A percentile compares a stretch with the other conserved stretches of the same genome.
phyloP scores from a whole-genome alignment of 2,797 vertebrate species.

The Chromis chromis region DNA sequence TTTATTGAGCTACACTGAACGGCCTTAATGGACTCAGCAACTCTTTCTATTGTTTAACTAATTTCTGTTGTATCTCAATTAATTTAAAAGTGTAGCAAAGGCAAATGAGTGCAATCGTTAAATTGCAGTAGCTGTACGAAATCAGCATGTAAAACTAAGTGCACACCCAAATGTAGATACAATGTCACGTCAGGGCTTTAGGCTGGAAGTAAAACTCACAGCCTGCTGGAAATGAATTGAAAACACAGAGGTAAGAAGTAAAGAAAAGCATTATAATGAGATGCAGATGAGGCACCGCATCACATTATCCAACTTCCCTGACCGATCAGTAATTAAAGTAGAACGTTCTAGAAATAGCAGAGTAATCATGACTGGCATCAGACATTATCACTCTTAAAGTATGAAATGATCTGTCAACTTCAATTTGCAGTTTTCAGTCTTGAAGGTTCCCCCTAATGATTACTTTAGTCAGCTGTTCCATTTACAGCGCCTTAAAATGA shows the following conservation, averaged over 20 bases:
- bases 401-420: slow-evolving; percentile 60
- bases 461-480: background rate
- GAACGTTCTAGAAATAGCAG: slow-evolving; percentile 25
- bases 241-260: background rate
- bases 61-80: slow-evolving; percentile 42
- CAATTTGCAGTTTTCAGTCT: slow-evolving; percentile 37
- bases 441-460: background rate
- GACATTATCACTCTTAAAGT: slow-evolving; percentile 42
- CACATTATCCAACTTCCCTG: slow-evolving; percentile 27
- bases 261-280: background rate
- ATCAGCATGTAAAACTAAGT: background rate
- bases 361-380: slow-evolving; percentile 59
- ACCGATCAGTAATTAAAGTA: slow-evolving; percentile 50
- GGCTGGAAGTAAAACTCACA: background rate
- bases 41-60: slow-evolving; percentile 39
- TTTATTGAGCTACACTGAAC: slow-evolving; percentile 45
- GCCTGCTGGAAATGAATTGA: background rate
- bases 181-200: background rate
- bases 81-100: slow-evolving; percentile 27
- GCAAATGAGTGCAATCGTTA: slow-evolving; percentile 8
- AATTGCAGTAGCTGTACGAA: background rate
- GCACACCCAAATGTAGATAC: background rate
- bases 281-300: background rate
- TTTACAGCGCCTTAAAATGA: background rate
- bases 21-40: slow-evolving; percentile 37